phyloP scores from a whole-genome alignment of 2,113 vertebrate genomes.

The Falco punctatus region DNA sequence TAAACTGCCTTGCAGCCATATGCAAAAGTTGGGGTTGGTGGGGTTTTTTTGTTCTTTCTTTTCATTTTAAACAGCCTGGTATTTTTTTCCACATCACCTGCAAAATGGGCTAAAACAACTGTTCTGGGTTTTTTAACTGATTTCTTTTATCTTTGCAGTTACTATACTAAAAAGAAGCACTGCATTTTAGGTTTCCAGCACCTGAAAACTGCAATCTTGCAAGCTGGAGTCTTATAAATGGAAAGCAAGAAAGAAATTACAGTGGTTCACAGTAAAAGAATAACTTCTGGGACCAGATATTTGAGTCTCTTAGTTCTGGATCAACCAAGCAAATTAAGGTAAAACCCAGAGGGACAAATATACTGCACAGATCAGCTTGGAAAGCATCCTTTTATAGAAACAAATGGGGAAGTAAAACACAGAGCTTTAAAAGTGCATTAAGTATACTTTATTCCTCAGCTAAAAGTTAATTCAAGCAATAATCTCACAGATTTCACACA shows the following conservation, averaged over 20 bases:
- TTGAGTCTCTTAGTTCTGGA: neutral
- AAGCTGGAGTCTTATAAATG: constrained; percentile 2
- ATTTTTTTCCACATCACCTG: constrained; percentile 40
- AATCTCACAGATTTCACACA: constrained; percentile 16
- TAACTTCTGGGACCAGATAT: constrained; percentile 2
- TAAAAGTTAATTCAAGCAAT: constrained; percentile 48
- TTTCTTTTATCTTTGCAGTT: constrained; percentile 45
- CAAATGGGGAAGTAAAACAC: neutral
- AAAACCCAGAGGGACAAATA: constrained; percentile 42
- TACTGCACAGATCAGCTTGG: constrained; percentile 4
- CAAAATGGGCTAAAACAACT: constrained; percentile 5
- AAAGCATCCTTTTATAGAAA: constrained; percentile 53
- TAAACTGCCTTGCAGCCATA: constrained; percentile 46
- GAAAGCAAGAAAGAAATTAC: neutral
- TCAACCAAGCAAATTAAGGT: constrained; percentile 28
- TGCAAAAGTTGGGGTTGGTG: neutral
- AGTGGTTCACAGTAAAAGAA: neutral
- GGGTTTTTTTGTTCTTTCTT: neutral
- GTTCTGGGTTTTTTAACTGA: neutral
- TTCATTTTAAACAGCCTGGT: neutral
- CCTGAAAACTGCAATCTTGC: neutral
- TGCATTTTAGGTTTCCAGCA: constrained; percentile 9
- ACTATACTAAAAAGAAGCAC: neutral
- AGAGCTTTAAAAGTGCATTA: constrained; percentile 34
- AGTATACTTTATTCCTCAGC: constrained; percentile 12